Evolutionary conservation across 2,888 invertebrate genomes (phyloP).

Genomic region (Phengaris alcon): DNA sequence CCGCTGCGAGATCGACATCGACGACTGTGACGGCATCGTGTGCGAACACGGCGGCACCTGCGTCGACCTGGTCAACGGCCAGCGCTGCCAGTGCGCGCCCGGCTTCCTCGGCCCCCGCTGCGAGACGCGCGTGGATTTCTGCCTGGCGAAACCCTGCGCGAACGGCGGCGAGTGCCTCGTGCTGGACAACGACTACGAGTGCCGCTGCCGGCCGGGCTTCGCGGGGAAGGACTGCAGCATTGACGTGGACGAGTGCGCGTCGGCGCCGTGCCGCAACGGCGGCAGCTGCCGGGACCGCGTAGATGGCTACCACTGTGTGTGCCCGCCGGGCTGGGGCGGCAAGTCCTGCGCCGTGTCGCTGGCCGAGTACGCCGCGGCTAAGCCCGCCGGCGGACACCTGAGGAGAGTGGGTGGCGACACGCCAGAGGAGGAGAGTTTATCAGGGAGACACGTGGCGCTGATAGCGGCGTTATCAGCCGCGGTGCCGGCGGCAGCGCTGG

Average conservation of each 20-base stretch:
- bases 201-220: slow-evolving; percentile 94
- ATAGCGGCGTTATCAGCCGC: slow-evolving; percentile 91
- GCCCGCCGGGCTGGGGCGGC: slow-evolving; percentile 90
- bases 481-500: slow-evolving; percentile 88
- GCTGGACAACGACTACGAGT: slow-evolving; percentile 90
- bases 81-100: slow-evolving; percentile 92
- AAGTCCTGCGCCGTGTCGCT: slow-evolving; percentile 84
- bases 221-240: slow-evolving; percentile 93
- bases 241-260: slow-evolving; percentile 90
- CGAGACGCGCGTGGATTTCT: slow-evolving; percentile 92
- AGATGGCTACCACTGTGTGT: slow-evolving; percentile 90
- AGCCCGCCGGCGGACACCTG: slow-evolving; percentile 67
- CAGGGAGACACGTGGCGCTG: slow-evolving; percentile 87
- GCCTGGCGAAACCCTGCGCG: slow-evolving; percentile 92
- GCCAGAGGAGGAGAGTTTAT: slow-evolving; percentile 56
- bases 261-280: slow-evolving; percentile 90
- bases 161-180: slow-evolving; percentile 93
- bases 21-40: slow-evolving; percentile 90
- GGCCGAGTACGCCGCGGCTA: slow-evolving; percentile 72
- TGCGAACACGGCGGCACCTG: slow-evolving; percentile 95
- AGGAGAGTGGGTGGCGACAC: slow-evolving; percentile 66
- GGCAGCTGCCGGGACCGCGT: slow-evolving; percentile 90
- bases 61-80: slow-evolving; percentile 90
- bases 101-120: slow-evolving; percentile 93
- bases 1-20: slow-evolving; percentile 89